phyloP scores from a whole-genome alignment of 92 coral and sea anemone species.

The Palythoa grandiflora region DNA sequence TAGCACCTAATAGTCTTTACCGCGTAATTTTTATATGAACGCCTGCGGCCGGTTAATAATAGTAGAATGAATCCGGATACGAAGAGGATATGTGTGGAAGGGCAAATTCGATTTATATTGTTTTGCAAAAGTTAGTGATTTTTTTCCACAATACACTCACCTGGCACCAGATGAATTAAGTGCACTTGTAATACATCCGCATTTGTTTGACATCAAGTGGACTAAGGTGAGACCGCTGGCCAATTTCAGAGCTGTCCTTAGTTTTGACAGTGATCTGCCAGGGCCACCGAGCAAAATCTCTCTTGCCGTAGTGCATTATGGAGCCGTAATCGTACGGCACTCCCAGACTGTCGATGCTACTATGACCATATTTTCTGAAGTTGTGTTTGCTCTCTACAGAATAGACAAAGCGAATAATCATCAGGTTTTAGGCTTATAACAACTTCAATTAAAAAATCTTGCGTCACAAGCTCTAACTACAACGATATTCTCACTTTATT shows the following conservation, averaged over 20 bases:
- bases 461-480: too few relatives aligned
- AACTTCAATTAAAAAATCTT: neutral
- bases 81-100: too few relatives aligned
- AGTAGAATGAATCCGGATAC: too few relatives aligned
- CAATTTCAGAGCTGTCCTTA: slow-evolving; percentile 85
- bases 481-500: too few relatives aligned
- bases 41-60: too few relatives aligned
- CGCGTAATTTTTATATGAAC: too few relatives aligned
- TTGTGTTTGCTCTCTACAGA: slow-evolving; percentile 79
- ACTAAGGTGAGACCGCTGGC: slow-evolving; percentile 92
- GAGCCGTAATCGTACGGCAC: slow-evolving; percentile 94
- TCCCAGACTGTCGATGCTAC: slow-evolving; percentile 80
- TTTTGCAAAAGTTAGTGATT: too few relatives aligned
- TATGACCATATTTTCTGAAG: slow-evolving; percentile 87
- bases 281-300: slow-evolving; percentile 89
- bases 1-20: too few relatives aligned
- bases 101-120: too few relatives aligned
- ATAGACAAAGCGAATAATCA: neutral
- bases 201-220: slow-evolving; percentile 86
- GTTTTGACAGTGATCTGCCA: slow-evolving; percentile 89
- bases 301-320: slow-evolving; percentile 93
- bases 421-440: neutral
- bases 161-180: neutral
- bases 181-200: slow-evolving; percentile 83
- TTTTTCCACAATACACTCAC: too few relatives aligned